A percentile compares a stretch with the other conserved stretches of the same genome.
phyloP scores from a whole-genome alignment of 2,113 vertebrate species.

The Campylomormyrus numenius region DNA sequence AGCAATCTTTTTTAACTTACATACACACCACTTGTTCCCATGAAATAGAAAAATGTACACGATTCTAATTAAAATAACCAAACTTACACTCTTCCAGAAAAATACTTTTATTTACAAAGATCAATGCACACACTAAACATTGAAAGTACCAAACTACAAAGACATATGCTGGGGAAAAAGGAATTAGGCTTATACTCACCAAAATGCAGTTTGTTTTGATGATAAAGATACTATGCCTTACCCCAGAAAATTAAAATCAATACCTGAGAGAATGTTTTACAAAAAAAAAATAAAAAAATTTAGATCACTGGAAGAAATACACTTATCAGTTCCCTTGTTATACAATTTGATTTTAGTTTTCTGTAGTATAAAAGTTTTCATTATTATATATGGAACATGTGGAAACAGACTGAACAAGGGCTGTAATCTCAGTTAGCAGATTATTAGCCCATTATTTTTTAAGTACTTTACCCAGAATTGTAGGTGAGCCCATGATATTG shows the following conservation, averaged over 20 bases:
- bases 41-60: not conserved
- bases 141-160: not conserved
- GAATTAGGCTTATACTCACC: not conserved
- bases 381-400: not conserved
- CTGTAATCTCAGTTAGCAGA: not conserved
- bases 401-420: not conserved
- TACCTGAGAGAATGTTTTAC: not conserved
- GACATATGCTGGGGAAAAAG: not conserved
- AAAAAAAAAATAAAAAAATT: not conserved
- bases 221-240: not conserved
- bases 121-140: not conserved
- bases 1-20: not conserved
- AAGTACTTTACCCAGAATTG: not conserved
- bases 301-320: not conserved
- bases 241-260: not conserved
- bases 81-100: not conserved
- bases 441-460: not conserved
- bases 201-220: not conserved
- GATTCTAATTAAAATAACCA: not conserved
- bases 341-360: not conserved
- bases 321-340: not conserved
- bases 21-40: not conserved
- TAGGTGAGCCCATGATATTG: not conserved
- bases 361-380: not conserved
- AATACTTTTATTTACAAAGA: not conserved